Evolutionary conservation across 2,888 invertebrate species (phyloP), one percentile per base, ranked within the genome.

Genomic region (Campoplex capitator): DNA sequence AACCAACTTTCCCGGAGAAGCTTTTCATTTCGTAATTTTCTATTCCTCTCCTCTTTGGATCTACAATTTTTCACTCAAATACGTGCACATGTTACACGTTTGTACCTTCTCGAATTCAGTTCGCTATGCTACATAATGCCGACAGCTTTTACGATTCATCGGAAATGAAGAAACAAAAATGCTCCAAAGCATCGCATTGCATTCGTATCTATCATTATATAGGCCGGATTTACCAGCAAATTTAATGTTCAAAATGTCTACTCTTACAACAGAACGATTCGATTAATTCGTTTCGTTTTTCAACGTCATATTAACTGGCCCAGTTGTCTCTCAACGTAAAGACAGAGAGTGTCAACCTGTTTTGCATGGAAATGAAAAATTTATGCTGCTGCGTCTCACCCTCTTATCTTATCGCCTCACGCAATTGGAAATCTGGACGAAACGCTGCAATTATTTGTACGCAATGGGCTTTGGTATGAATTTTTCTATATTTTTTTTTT

Each of bases 1-100:
- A 83, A 79, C 85, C 77, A 82, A 83, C 83, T 83, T 83, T 79
- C 71, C 65, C 23, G 67, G 68, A 11, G 62, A 62, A 80, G 79
- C 86, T 86, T 86, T 80, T 83, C 86, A 83, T 86, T 86, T 86
- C 58, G 38, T 75, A 38, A 80, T 83, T 86, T 86, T 86, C 76
- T 23, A 83, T 83, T 79, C 48, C 79, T 54, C 38, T 6, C 11
- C 70, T 70, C 67, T 13, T n/a, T 35, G 16, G 58, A 35, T 51
- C 38, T 70, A 54, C 48, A n/a, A 35, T 70, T 83, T 23, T 65
- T 56, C 23, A 32, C 35, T 28, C 0, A 28, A 13, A n/a, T 62
- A 54, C 45, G 67, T 28, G 67, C 28, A 45, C n/a, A 62, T 32
- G 48, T 42, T 35, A 38, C 56, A 16, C 13, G 18, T 35, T 38